These are phyloP conservation scores for Solea solea DNA, from an alignment of 2,113 vertebrate species.

Conservation along the genomic window DNA sequence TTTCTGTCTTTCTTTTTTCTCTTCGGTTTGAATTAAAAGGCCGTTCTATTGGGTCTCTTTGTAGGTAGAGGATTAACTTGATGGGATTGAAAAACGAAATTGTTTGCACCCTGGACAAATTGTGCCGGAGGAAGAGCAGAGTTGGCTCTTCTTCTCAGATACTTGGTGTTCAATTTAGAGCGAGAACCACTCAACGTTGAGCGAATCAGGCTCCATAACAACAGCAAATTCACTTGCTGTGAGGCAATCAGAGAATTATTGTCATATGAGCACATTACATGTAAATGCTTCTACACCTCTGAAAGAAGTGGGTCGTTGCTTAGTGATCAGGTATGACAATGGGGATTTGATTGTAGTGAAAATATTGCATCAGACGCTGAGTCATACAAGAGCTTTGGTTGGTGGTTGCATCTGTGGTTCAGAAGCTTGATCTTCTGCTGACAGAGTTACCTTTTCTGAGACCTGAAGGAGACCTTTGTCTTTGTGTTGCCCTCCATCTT, in stretches of 20 bases:
- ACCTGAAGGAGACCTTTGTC: slow-evolving; percentile 40
- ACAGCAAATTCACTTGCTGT: slow-evolving; percentile 17
- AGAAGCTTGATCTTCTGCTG: background rate
- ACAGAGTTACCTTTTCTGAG: background rate
- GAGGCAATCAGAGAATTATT: slow-evolving; percentile 54
- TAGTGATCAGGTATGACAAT: slow-evolving; percentile 22
- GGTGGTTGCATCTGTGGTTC: background rate
- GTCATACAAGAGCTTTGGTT: too few species aligned
- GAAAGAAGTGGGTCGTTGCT: slow-evolving; percentile 24
- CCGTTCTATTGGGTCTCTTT: background rate
- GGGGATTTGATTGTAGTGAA: slow-evolving; percentile 31
- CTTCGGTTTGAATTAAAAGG: slow-evolving; percentile 14
- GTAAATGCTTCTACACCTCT: slow-evolving; percentile 30
- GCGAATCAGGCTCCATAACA: slow-evolving; percentile 9
- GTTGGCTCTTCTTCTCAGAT: slow-evolving; percentile 16
- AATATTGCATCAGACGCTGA: slow-evolving; percentile 13
- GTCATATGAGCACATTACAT: slow-evolving; percentile 26
- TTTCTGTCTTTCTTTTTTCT: background rate
- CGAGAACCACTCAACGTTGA: background rate
- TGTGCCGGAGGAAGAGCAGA: slow-evolving; percentile 25
- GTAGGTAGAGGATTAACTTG: slow-evolving; percentile 42
- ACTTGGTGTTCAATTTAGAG: slow-evolving; percentile 26
- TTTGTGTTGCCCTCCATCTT: slow-evolving; percentile 44
- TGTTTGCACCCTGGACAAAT: slow-evolving; percentile 35
- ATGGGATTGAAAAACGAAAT: slow-evolving; percentile 23